Evolutionary conservation across 2,888 invertebrate species (phyloP).

Genomic region (Plebejus melissa): DNA sequence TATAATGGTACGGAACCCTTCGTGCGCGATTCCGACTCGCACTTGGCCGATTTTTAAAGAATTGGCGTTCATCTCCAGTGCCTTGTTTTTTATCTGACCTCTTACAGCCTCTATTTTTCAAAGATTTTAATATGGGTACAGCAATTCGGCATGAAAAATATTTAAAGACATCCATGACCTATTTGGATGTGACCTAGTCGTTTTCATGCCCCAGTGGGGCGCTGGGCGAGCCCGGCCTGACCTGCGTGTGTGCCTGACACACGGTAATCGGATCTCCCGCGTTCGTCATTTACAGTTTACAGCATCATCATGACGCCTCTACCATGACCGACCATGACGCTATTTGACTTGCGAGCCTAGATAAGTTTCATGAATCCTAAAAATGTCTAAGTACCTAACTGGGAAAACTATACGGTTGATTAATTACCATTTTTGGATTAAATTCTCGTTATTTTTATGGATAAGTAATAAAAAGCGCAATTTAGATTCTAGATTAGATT

Average conservation of each 20-base stretch:
- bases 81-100: background rate
- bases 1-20: no score
- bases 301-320: background rate
- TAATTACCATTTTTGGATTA: background rate
- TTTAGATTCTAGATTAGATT: conserved; percentile 10
- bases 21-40: no score
- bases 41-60: background rate
- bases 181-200: background rate
- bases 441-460: background rate
- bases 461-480: background rate
- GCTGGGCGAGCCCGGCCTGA: background rate
- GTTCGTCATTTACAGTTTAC: background rate
- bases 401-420: background rate
- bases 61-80: background rate
- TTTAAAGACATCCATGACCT: background rate
- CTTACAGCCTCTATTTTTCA: background rate
- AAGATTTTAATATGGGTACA: background rate
- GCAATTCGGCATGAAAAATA: background rate
- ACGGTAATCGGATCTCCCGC: background rate
- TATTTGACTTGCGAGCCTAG: background rate
- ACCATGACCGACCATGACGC: background rate
- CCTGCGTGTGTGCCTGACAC: background rate
- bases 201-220: background rate
- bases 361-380: background rate
- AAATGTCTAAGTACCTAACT: background rate